Base-by-base conservation (phyloP, 1,140 invertebrate genomes). In the Drosophila nikananu region DNA sequence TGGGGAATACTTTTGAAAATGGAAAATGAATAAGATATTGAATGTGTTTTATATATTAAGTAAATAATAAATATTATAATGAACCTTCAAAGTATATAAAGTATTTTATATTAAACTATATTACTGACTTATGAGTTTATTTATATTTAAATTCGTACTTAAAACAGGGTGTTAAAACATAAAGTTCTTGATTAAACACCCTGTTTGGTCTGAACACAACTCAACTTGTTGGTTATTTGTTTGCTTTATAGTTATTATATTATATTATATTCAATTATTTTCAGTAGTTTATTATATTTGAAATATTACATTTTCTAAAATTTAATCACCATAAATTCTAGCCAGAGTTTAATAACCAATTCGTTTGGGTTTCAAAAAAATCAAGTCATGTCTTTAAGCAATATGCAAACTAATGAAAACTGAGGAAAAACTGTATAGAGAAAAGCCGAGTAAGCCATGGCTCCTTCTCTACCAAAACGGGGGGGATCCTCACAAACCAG, bases 391-490 rank as follows among this genome's bases (percentile, higher is more conserved):
- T 37, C 15, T 21, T 55, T 23, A 37, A 2, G 19, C 9, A 15
- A 39, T 23, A 46, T 48, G 44, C 54, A 23, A 51, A 64, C 27
- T 30, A 32, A 37, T 23, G 17, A 25, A 15, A 42, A 58, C 3
- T 30, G 1, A 44, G 30, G 42, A 23, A 67, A 67, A 67, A 37
- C 64, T 46, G 64, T 48, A 19, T 48, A 67, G 30, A 67, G 66
- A 68, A 67, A 68, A 68, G 44, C 59, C 4, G 3, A 30, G 41
- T 25, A 25, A 59, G 46, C 72, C 54, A 46, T 48, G 46, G 32
- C 52, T 46, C 71, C 39, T 41, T 23, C 35, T 15, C 19, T 1
- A 5, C 21, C 3, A 48, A 8, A 30, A 68, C 25, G 5, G 19
- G 19, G 21, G 57, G 44, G 37, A 52, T 39, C 54, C 54, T 57